Evolutionary conservation across 2,888 invertebrate species (phyloP), one percentile per base, ranked within the genome.

Genomic region (Lepidocyrtoides sp.): DNA sequence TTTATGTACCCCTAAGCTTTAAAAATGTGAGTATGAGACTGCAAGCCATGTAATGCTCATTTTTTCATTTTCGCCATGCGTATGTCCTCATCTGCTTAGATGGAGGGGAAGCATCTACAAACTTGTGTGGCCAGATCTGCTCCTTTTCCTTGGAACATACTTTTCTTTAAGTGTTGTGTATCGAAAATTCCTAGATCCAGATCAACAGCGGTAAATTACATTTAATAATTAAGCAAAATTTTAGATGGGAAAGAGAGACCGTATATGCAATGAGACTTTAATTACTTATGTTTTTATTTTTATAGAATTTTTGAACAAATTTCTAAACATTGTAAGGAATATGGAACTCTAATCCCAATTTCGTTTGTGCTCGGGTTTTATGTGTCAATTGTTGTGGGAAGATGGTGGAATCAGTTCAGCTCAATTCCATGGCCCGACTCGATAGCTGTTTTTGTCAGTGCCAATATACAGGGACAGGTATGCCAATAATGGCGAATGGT

Each of bases 71-170:
- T n/a, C n/a, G n/a, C n/a, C n/a, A n/a, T n/a, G n/a, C n/a, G n/a
- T n/a, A n/a, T n/a, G n/a, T n/a, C n/a, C n/a, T n/a, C n/a, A n/a
- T n/a, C n/a, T n/a, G n/a, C n/a, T n/a, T n/a, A 98, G 98, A 96
- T 99, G 99, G 99, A 97, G 97, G 94, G 99, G 98, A 63, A 98
- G 98, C 95, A 98, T 99, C 94, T 99, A 99, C 96, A 99, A 99
- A 95, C 96, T 99, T 94, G 97, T 99, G 92, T 99, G 98, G 98
- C 96, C 98, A 94, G 99, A 99, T 95, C 96, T 98, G 84, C 95
- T 98, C 36, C 96, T 98, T 83, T 99, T 98, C 95, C 96, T 98
- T 92, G 95, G 96, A 48, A 95, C 97, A 85, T 99, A 98, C 95
- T 98, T 98, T 95, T 94, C 96, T 60, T 96, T 99, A 93, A 98